phyloP scores from a whole-genome alignment of 2,888 invertebrate species.

The Amiota minor region DNA sequence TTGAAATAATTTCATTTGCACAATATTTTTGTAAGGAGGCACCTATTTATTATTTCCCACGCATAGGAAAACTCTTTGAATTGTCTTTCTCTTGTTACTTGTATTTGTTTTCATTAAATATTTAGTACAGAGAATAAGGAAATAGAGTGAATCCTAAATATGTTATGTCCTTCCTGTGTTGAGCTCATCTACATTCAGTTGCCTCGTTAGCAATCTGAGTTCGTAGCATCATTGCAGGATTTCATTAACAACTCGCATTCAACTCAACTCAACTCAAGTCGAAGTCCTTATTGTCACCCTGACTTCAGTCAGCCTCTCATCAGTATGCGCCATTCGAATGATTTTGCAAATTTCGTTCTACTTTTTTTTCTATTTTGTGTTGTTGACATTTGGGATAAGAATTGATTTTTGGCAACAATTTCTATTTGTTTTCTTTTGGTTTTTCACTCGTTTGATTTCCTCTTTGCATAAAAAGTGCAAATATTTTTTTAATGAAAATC shows the following conservation, averaged over 20 bases:
- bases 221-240: conserved; percentile 15
- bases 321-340: conserved; percentile 26
- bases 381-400: conserved; percentile 26
- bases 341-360: conserved; percentile 12
- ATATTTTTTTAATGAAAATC: conserved; percentile 15
- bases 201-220: conserved; percentile 13
- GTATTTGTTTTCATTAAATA: conserved; percentile 16
- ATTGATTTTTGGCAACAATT: conserved; percentile 15
- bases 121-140: background rate
- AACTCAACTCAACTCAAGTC: conserved; percentile 4
- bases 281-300: conserved; percentile 7
- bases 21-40: background rate
- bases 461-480: conserved; percentile 11
- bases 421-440: conserved; percentile 17
- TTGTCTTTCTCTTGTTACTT: background rate
- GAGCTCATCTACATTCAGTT: background rate
- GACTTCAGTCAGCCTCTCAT: background rate
- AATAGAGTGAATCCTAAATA: background rate
- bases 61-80: background rate
- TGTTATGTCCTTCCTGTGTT: background rate
- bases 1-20: background rate
- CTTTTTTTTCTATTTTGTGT: background rate
- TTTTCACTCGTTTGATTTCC: background rate
- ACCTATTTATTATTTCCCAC: background rate
- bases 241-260: conserved; percentile 22